Percentiles rank a stretch among this genome's conserved stretches.
Evolutionary conservation across 2,888 invertebrate genomes (phyloP).

Genomic region (Tetramorium bicarinatum): DNA sequence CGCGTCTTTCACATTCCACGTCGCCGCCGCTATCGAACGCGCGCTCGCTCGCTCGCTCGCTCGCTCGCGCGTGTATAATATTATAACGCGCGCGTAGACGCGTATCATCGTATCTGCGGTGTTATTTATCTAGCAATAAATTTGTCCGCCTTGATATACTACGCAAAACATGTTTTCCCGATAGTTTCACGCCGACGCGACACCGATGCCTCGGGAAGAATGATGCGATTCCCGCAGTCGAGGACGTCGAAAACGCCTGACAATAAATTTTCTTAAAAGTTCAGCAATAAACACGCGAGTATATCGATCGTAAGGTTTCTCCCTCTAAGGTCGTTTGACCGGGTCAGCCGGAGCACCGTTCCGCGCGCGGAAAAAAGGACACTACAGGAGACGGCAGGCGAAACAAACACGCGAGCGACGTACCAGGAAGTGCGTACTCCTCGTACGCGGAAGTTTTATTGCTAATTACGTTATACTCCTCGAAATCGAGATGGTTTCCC

Average conservation of each 20-base stretch:
- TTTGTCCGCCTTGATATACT: conserved; percentile 69
- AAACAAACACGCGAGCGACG: conserved; percentile 28
- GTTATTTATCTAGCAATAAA: conserved; percentile 74
- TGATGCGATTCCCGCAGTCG: conserved; percentile 43
- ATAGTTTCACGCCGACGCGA: conserved; percentile 61
- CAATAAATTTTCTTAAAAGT: conserved; percentile 64
- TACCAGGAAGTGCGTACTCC: conserved; percentile 46
- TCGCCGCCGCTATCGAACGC: conserved; percentile 34
- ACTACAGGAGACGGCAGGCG: conserved; percentile 19
- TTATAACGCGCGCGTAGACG: conserved; percentile 41
- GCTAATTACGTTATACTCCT: conserved; percentile 61
- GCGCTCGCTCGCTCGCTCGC: neutral
- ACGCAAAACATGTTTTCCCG: conserved; percentile 64
- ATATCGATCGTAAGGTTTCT: conserved; percentile 61
- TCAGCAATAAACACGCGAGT: conserved; percentile 59
- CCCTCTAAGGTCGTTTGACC: conserved; percentile 54
- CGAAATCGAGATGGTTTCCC: conserved; percentile 54
- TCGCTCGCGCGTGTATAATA: conserved; percentile 33
- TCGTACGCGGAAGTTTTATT: conserved; percentile 60
- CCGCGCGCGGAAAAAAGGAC: conserved; percentile 5
- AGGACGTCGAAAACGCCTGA: conserved; percentile 50
- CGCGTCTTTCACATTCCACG: conserved; percentile 70
- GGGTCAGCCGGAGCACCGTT: conserved; percentile 39
- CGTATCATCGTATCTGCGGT: conserved; percentile 52
- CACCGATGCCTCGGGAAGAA: conserved; percentile 50